Percentiles rank a stretch among this genome's conserved stretches.
Evolutionary conservation across 2,113 vertebrate genomes (phyloP).

Genomic region (Pseudopipra pipra): DNA sequence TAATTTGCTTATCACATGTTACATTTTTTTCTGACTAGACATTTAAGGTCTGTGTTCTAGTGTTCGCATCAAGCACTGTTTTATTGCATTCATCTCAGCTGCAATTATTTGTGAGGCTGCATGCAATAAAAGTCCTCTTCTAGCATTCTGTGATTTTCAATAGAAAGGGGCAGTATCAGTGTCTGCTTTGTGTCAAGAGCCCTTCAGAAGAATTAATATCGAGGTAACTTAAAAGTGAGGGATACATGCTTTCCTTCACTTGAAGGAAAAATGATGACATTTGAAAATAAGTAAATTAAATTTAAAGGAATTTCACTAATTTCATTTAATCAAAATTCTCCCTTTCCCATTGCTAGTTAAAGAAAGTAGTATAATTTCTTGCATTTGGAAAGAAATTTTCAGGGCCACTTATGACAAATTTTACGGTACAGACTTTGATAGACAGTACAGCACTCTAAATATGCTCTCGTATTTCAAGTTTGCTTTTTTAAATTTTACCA

Average conservation of each 20-base stretch:
- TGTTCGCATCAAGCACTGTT: not conserved
- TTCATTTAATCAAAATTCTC: not conserved
- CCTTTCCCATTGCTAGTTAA: not conserved
- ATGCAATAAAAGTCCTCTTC: not conserved
- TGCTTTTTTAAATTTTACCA: not conserved
- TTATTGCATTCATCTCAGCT: not conserved
- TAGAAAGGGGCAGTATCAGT: not conserved
- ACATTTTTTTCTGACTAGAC: not conserved
- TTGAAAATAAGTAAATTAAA: not conserved
- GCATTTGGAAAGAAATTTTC: not conserved
- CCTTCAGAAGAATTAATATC: not conserved
- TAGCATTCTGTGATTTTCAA: not conserved
- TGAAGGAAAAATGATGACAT: not conserved
- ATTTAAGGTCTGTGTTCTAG: not conserved
- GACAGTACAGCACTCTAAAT: not conserved
- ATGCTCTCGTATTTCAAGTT: not conserved
- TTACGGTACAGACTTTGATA: not conserved
- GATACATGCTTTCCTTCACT: not conserved
- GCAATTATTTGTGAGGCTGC: not conserved
- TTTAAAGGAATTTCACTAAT: not conserved
- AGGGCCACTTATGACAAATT: not conserved
- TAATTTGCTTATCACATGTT: not conserved
- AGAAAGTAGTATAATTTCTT: not conserved
- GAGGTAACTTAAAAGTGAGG: not conserved
- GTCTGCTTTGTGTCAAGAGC: not conserved